Evolutionary conservation across 1,140 invertebrate genomes (phyloP).

Genomic region (Antheraea pernyi): DNA sequence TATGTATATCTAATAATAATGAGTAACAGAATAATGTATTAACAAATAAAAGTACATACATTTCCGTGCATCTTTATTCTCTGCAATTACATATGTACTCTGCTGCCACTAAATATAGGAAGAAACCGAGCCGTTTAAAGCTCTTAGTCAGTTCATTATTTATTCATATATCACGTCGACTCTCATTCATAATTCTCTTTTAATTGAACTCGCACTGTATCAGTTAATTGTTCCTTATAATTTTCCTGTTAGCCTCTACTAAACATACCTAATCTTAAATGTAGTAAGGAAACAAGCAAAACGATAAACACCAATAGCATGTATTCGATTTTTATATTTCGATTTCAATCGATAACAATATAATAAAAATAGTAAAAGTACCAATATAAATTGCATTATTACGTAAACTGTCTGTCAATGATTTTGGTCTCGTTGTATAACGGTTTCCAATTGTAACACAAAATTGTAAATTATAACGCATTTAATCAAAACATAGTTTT

Average conservation of each 20-base stretch:
- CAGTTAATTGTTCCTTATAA: neutral
- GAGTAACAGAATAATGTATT: neutral
- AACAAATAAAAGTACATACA: neutral
- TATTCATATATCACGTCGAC: neutral
- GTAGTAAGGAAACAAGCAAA: neutral
- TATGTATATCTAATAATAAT: neutral
- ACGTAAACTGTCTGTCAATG: no score
- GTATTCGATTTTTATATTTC: no score
- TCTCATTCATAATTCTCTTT: neutral
- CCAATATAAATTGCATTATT: no score
- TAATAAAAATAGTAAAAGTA: no score
- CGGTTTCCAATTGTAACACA: no score
- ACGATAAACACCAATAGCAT: neutral
- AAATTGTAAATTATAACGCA: no score
- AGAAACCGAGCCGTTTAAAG: neutral
- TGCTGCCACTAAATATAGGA: neutral
- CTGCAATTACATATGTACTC: no score
- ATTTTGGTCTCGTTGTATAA: no score
- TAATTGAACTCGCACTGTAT: neutral
- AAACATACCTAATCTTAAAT: neutral
- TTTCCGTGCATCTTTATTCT: no score
- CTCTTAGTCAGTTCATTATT: neutral
- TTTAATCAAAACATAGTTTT: no score
- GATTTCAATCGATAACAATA: no score
- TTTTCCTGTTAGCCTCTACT: neutral